Conservation (phyloP, 1,140 invertebrate genomes). For the Glomeris maerens region DNA sequence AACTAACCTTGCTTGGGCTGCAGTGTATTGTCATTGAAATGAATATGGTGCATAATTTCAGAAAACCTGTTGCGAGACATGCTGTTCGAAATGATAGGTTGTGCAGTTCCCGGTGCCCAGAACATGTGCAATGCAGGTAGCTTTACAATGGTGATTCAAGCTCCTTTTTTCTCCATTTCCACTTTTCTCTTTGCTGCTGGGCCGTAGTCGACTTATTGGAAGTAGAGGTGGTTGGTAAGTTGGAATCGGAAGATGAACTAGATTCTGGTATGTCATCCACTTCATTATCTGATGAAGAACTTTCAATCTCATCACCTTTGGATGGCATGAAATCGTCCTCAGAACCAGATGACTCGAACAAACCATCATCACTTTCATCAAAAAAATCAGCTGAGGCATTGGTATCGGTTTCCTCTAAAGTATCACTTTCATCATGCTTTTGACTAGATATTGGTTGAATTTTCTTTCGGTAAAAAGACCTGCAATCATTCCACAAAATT, state of each 20-base stretch:
- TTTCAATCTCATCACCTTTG: not conserved
- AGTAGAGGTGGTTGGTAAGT: not conserved
- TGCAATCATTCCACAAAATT: not conserved
- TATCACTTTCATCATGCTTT: not conserved
- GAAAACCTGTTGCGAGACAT: slow-evolving; percentile 2
- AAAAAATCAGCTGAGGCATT: not conserved
- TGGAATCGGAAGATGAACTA: slow-evolving; percentile 1
- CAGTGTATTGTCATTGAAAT: slow-evolving; percentile 5
- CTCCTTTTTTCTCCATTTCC: slow-evolving; percentile 3
- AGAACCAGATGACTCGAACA: not conserved
- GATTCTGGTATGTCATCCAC: not conserved
- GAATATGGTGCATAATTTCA: slow-evolving; percentile 5
- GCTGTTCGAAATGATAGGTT: not conserved
- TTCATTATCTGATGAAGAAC: not conserved
- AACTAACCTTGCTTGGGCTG: not conserved
- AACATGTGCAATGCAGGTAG: not conserved
- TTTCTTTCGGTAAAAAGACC: not conserved
- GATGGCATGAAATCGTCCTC: not conserved
- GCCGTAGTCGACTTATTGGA: not conserved
- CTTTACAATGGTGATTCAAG: slow-evolving; percentile 2
- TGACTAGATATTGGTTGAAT: not conserved
- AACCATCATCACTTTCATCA: not conserved
- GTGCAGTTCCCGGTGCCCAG: slow-evolving; percentile 1
- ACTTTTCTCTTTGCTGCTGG: not conserved
- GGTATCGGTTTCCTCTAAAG: not conserved